Evolutionary conservation across 2,888 invertebrate species (phyloP), one percentile per base, ranked within the genome.

Genomic region (Eremobia ochroleuca): DNA sequence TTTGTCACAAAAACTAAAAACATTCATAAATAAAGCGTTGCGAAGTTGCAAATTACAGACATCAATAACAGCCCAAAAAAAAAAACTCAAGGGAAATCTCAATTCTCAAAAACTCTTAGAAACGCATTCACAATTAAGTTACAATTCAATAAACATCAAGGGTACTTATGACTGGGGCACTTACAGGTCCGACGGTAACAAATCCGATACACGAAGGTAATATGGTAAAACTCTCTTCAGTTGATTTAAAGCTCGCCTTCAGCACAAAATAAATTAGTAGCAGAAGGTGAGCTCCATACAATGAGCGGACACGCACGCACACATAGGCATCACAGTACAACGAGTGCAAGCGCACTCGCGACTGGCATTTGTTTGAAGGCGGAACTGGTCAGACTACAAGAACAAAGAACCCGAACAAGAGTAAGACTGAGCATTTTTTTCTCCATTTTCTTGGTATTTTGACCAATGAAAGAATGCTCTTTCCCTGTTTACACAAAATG

Each of bases 161-260:
- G 67, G 66, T 81, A 78, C 85, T 83, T 85, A 84, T 80, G 76
- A 79, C 75, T 61, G 65, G 67, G 67, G 75, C 76, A 85, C 81
- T 86, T 72, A 83, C 59, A 78, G 64, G 65, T 69, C 71, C 62
- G 76, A 62, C 59, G 66, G 77, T 84, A 87, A 84, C 86, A 83
- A 88, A 87, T 85, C 75, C 82, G 74, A 87, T 86, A 85, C 81
- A 73, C 67, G 40, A 13, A 77, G 77, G 82, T 88, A 88, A 88
- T 82, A 83, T 83, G 81, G 87, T 85, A 88, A 90, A 91, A 90
- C 90, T 91, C 89, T 89, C 90, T 90, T 85, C 88, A 87, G 91
- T 92, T 91, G 92, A 92, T 92, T 93, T 87, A 43, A 92, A 90
- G 90, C 90, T 91, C 90, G 82, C 85, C 87, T 58, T 18, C 13